These are phyloP conservation scores for Dynastes maya DNA, from an alignment of 2,888 invertebrate species.

Conservation along the genomic window DNA sequence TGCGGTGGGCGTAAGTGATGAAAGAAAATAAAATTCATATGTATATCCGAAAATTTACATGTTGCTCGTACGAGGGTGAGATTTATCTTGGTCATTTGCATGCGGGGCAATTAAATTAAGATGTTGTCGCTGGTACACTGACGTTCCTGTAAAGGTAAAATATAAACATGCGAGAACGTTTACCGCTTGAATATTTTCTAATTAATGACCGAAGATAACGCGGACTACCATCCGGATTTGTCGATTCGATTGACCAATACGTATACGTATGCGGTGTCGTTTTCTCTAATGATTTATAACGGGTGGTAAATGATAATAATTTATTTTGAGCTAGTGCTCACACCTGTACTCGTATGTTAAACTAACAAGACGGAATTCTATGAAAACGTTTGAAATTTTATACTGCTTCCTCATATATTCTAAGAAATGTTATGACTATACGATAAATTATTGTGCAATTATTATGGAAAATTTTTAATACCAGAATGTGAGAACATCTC, in stretches of 20 bases:
- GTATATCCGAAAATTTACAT: slow-evolving; percentile 58
- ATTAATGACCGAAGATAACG: slow-evolving; percentile 43
- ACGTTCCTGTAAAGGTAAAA: slow-evolving; percentile 39
- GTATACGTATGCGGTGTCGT: slow-evolving; percentile 34
- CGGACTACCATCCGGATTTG: slow-evolving; percentile 46
- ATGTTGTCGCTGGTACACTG: slow-evolving; percentile 49
- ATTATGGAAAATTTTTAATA: no score
- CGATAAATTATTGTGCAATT: no score
- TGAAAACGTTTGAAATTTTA: slow-evolving; percentile 21
- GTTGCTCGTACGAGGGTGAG: slow-evolving; percentile 55
- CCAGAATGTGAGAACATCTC: no score
- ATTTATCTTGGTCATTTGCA: slow-evolving; percentile 58
- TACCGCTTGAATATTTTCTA: slow-evolving; percentile 42
- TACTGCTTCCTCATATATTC: slow-evolving; percentile 4
- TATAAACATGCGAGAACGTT: slow-evolving; percentile 44
- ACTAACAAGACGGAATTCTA: slow-evolving; percentile 1
- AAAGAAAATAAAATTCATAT: slow-evolving; percentile 58
- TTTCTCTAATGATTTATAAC: slow-evolving; percentile 40
- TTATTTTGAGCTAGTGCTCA: slow-evolving; percentile 34
- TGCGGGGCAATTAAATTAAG: slow-evolving; percentile 55
- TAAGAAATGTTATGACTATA: not conserved
- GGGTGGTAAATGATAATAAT: slow-evolving; percentile 39
- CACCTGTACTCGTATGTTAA: slow-evolving; percentile 16
- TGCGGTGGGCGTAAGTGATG: slow-evolving; percentile 55
- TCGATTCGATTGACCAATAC: slow-evolving; percentile 44